Percentiles rank a stretch among this genome's conserved stretches.
These are phyloP conservation scores for Falco biarmicus DNA, from an alignment of 2,797 vertebrate species.

Conservation along the genomic window DNA sequence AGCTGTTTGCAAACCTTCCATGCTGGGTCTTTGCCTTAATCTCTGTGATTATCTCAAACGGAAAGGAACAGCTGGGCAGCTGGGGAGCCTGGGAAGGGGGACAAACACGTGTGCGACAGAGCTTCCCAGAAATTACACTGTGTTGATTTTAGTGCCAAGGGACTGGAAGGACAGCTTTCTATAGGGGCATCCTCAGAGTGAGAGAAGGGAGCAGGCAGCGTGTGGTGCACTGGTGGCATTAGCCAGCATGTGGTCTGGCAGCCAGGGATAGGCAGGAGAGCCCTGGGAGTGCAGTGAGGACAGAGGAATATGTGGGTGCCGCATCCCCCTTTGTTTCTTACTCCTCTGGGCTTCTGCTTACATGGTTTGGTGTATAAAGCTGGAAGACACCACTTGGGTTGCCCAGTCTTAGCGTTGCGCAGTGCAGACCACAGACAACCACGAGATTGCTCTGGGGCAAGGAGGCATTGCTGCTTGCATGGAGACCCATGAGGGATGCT, in stretches of 20 bases:
- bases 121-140: slow-evolving; percentile 46
- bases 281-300: background rate
- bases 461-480: background rate
- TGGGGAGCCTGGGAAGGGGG: slow-evolving; percentile 24
- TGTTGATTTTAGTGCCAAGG: background rate
- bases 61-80: slow-evolving; percentile 63
- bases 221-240: background rate
- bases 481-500: background rate
- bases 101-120: slow-evolving; percentile 50
- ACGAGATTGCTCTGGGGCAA: background rate
- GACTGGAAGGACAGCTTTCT: background rate
- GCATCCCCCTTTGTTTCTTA: background rate
- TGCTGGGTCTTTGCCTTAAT: slow-evolving; percentile 60
- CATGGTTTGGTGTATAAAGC: background rate
- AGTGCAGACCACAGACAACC: background rate
- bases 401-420: background rate
- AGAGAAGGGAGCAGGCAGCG: background rate
- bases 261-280: background rate
- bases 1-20: slow-evolving; percentile 60
- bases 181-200: background rate
- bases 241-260: background rate
- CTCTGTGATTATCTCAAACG: slow-evolving; percentile 58
- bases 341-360: background rate
- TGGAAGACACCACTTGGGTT: background rate
- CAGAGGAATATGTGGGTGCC: background rate